Base-by-base conservation (phyloP, 2,113 vertebrate species). In the Coptodon rendalli region DNA sequence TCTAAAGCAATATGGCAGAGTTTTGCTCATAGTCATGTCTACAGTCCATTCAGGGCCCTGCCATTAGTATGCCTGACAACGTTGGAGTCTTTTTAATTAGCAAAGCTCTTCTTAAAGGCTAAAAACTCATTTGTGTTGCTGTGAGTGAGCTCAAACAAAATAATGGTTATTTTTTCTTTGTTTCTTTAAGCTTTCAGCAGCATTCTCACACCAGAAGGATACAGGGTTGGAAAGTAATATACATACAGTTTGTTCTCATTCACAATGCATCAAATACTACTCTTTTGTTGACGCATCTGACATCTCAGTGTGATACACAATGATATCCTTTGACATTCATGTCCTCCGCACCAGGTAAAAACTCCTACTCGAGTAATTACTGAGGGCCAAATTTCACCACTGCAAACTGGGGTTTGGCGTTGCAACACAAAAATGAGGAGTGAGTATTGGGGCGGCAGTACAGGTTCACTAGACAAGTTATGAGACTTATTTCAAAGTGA, bases 1-100 rank as follows among this genome's bases (percentile, higher is more conserved):
- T 91, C 93, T 95, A 92, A 95, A 95, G 94, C 94, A 95, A 90
- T 94, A 94, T 92, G 93, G 92, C 90, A 94, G 84, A 66, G 88
- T 90, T 92, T 85, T 82, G 82, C 91, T 95, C 61, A 81, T 84
- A 91, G 87, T 89, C 88, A 87, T 81, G 94, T 93, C 89, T 89
- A 24, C 89, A 84, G 89, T 93, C 91, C 92, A 86, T 93, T 95
- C 90, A 86, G 84, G 87, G 89, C 87, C 87, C 31, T 22, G 45
- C 87, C 87, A 93, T 95, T 91, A 95, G 83, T 91, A 86, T 90
- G 92, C 90, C 86, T 94, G 92, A 89, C 88, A 85, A 86, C 92
- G 78, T 36, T 56, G 29, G 68, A 71, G 85, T 80, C 24, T 92
- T 92, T 95, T 96, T 96, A 96, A 96, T 96, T 95, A 94, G 91